phyloP scores from a whole-genome alignment of 64 coral and sea anemone species.

The Stylophora pistillata region DNA sequence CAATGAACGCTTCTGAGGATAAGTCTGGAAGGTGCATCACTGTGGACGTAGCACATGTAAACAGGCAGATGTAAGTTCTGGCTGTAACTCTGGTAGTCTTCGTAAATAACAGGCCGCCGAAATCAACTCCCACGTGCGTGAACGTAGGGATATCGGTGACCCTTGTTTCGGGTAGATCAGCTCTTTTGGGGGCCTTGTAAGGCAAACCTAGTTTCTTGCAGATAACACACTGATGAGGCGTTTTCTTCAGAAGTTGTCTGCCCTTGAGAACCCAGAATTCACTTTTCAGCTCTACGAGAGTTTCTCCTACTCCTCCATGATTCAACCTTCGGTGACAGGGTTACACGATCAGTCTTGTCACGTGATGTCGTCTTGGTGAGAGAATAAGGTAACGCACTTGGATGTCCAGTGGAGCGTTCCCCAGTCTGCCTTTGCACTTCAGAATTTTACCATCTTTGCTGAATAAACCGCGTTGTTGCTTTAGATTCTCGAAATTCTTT shows the following conservation, averaged over 20 bases:
- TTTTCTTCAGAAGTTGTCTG: slow-evolving; percentile 51
- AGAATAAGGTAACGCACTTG: slow-evolving; percentile 19
- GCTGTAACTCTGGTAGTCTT: slow-evolving; percentile 39
- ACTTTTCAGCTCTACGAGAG: slow-evolving; percentile 40
- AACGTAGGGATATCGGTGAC: slow-evolving; percentile 41
- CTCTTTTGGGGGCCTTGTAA: slow-evolving; percentile 2
- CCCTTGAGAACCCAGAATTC: slow-evolving; percentile 52
- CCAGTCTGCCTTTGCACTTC: slow-evolving; percentile 50
- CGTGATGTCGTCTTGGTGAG: slow-evolving; percentile 61
- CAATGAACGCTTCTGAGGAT: no score
- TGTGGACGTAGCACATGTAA: slow-evolving; percentile 63
- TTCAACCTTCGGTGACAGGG: slow-evolving; percentile 42
- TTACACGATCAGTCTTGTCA: slow-evolving; percentile 55
- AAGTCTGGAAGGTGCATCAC: slow-evolving; percentile 65
- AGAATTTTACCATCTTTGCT: slow-evolving; percentile 46
- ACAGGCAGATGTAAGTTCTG: slow-evolving; percentile 71
- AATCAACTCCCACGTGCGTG: slow-evolving; percentile 65
- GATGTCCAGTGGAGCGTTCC: slow-evolving; percentile 21
- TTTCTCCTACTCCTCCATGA: slow-evolving; percentile 57
- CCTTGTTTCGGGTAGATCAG: slow-evolving; percentile 58
- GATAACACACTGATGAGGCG: slow-evolving; percentile 53
- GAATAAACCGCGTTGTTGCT: slow-evolving; percentile 58
- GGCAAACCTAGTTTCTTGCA: slow-evolving; percentile 39
- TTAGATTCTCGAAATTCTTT: slow-evolving; percentile 40
- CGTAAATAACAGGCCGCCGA: slow-evolving; percentile 53